Conservation (phyloP, 2,888 invertebrate genomes). For the Caenorhabditis wallacei region DNA sequence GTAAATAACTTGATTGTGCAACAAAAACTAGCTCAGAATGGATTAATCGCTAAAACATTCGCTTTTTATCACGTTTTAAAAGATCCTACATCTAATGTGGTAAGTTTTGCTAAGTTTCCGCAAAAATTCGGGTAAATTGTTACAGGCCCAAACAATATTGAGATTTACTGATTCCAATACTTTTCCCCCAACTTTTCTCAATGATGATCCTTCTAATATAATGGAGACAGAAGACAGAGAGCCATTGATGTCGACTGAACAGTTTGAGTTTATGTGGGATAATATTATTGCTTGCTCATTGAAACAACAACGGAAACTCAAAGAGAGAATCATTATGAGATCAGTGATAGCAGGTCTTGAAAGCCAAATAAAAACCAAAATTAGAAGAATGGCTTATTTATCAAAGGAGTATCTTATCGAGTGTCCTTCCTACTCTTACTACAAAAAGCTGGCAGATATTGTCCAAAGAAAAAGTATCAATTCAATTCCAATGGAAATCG, state of each 20-base stretch:
- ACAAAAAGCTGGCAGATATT: background rate
- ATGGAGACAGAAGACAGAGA: background rate
- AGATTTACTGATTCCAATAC: conserved; percentile 5
- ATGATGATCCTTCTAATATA: background rate
- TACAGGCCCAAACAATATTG: conserved; percentile 4
- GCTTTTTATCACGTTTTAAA: conserved; percentile 18
- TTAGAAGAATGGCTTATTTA: conserved; percentile 11
- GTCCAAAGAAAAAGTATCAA: background rate
- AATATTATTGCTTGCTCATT: background rate
- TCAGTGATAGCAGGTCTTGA: conserved; percentile 5
- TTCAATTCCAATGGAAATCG: background rate
- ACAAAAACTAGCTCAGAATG: conserved; percentile 17
- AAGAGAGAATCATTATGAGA: conserved; percentile 10
- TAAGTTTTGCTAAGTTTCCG: background rate
- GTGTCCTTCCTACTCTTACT: background rate
- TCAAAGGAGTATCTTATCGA: conserved; percentile 5
- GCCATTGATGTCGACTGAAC: conserved; percentile 8
- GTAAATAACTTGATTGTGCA: background rate
- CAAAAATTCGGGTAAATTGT: background rate
- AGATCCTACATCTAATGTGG: conserved; percentile 21
- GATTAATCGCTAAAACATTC: conserved; percentile 28
- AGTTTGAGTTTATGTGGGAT: conserved; percentile 32
- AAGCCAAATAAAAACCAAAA: background rate
- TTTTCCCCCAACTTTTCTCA: background rate
- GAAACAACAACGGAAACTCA: background rate